Conservation (phyloP, 2,113 vertebrate species). For the Rhizomys pruinosus region DNA sequence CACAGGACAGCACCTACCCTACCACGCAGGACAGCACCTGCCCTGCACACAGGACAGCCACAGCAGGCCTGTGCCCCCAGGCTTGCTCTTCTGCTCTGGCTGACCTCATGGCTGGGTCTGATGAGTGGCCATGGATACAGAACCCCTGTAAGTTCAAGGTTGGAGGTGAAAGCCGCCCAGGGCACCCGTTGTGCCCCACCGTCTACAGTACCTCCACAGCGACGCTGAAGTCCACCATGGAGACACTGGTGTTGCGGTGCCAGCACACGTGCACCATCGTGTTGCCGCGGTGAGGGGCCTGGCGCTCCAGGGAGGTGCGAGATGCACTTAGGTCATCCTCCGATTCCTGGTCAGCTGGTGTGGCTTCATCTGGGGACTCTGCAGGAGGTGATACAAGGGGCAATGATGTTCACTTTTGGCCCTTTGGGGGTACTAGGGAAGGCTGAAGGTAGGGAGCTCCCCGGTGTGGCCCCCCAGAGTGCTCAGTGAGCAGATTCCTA, state of each 20-base stretch:
- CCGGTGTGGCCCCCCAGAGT: background rate
- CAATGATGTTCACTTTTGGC: background rate
- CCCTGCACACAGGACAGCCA: background rate
- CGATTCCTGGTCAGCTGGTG: constrained; percentile 93
- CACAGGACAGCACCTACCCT: background rate
- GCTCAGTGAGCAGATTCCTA: background rate
- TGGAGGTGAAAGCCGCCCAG: background rate
- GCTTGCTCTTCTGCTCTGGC: background rate
- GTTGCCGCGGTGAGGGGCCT: constrained; percentile 96
- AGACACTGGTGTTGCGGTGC: constrained; percentile 99
- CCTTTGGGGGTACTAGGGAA: too few relatives aligned
- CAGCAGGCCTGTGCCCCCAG: background rate
- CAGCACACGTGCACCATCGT: constrained; percentile 99
- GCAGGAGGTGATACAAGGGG: constrained; percentile 75
- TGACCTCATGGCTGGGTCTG: rapidly evolving
- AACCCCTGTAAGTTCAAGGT: background rate
- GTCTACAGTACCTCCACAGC: constrained; percentile 93
- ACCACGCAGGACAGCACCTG: too few relatives aligned
- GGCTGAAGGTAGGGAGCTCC: background rate
- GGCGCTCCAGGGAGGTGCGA: constrained; percentile 92
- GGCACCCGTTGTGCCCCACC: background rate
- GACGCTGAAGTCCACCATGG: constrained; percentile 98
- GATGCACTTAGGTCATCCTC: constrained; percentile 95
- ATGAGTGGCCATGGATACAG: background rate
- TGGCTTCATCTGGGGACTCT: constrained; percentile 94